Evolutionary conservation across 1,140 invertebrate genomes (phyloP).

Genomic region (Paralvinella palmiformis): DNA sequence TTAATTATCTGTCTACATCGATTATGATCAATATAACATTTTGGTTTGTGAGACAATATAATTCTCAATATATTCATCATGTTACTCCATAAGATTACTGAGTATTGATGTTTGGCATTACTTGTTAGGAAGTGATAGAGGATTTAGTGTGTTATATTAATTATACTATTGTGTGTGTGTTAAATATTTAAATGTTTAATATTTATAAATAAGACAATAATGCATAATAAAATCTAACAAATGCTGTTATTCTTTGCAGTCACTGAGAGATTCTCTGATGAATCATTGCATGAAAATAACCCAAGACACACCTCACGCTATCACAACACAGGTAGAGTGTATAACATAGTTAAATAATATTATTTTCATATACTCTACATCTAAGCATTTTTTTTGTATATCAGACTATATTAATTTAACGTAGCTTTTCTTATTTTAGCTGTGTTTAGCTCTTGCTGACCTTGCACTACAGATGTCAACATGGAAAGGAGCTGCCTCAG

Average conservation of each 20-base stretch:
- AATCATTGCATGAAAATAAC: slow-evolving; percentile 81
- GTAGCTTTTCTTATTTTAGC: slow-evolving; percentile 52
- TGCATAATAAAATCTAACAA: too few relatives aligned
- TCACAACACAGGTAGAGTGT: slow-evolving; percentile 71
- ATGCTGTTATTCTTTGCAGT: slow-evolving; percentile 53
- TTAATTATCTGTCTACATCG: too few relatives aligned
- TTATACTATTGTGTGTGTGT: too few relatives aligned
- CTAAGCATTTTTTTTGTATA: neutral
- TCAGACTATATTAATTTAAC: slow-evolving; percentile 16
- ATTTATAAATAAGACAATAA: too few relatives aligned
- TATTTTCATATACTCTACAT: neutral
- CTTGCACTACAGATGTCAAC: slow-evolving; percentile 86
- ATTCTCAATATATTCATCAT: too few relatives aligned
- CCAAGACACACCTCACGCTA: slow-evolving; percentile 71
- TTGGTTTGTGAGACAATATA: too few relatives aligned
- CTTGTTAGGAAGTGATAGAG: too few relatives aligned
- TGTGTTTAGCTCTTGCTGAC: slow-evolving; percentile 87
- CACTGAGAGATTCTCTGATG: slow-evolving; percentile 84
- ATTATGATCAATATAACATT: too few relatives aligned
- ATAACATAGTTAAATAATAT: neutral
- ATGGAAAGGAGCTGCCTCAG: slow-evolving; percentile 83
- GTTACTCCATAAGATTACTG: too few relatives aligned
- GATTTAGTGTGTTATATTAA: too few relatives aligned
- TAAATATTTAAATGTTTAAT: too few relatives aligned
- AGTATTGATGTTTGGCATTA: too few relatives aligned